Conservation (phyloP, 1,140 invertebrate genomes). For the Temnothorax curvispinosus region DNA sequence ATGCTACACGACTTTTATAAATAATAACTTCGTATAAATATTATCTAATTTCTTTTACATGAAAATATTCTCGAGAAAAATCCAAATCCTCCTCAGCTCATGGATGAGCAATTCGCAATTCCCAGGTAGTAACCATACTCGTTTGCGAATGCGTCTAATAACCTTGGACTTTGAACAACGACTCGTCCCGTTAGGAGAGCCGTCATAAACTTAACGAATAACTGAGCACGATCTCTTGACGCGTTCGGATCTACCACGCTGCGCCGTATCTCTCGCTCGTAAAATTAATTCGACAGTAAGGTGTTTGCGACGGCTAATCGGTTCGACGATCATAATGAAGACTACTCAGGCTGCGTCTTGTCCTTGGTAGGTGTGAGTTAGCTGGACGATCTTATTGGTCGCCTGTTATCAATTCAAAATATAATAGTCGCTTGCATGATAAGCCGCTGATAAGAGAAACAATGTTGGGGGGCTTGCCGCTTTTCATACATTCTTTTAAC, state of each 20-base stretch:
- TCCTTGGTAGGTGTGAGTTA: background rate
- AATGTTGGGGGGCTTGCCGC: background rate
- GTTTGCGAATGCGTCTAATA: constrained; percentile 63
- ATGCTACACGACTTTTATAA: background rate
- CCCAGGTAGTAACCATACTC: constrained; percentile 62
- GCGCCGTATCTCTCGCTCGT: background rate
- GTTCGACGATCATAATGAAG: background rate
- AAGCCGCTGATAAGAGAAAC: background rate
- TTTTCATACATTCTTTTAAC: background rate
- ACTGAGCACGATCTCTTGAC: constrained; percentile 32
- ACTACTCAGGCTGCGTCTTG: background rate
- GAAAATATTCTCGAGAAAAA: background rate
- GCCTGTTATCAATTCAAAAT: background rate
- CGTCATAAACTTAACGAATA: constrained; percentile 65
- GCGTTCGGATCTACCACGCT: background rate
- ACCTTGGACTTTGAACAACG: constrained; percentile 79
- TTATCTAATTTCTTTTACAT: background rate
- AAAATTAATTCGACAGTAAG: constrained; percentile 8
- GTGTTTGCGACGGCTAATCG: background rate
- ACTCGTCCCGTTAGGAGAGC: constrained; percentile 60
- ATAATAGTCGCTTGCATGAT: background rate
- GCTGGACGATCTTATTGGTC: background rate
- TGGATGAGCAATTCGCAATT: constrained; percentile 23
- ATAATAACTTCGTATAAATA: background rate
- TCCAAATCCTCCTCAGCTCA: background rate